Conservation (phyloP, 2,797 vertebrate species). For the Ceyx erithaca region DNA sequence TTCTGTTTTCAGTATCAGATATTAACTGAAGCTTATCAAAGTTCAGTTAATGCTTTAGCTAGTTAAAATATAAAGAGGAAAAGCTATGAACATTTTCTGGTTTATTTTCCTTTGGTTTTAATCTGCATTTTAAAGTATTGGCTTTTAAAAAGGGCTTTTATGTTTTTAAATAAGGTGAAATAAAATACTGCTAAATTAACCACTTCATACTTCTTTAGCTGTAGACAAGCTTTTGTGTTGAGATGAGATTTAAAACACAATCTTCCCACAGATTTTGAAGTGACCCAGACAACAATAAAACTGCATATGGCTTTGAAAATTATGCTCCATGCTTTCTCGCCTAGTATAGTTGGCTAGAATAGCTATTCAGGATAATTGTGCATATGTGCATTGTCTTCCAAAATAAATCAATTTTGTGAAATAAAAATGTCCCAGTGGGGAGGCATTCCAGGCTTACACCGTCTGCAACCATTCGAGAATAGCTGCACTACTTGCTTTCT, state of each 20-base stretch:
- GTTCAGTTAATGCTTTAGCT: background rate
- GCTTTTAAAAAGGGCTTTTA: background rate
- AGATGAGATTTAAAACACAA: background rate
- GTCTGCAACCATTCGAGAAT: constrained; percentile 4
- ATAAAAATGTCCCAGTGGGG: constrained; percentile 25
- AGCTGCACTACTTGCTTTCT: background rate
- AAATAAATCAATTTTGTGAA: constrained; percentile 57
- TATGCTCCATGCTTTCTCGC: background rate
- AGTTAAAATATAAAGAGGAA: background rate
- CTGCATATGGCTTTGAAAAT: constrained; percentile 28
- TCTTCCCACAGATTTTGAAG: background rate
- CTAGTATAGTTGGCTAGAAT: background rate
- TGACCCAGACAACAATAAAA: background rate
- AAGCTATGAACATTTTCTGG: background rate
- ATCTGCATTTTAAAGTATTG: background rate
- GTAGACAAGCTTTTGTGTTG: background rate
- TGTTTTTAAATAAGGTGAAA: background rate
- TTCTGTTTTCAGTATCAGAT: background rate
- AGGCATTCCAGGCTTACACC: constrained; percentile 19
- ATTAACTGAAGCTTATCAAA: background rate
- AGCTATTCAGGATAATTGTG: constrained; percentile 8
- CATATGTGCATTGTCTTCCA: constrained; percentile 22
- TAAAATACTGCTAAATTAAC: background rate
- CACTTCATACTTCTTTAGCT: background rate
- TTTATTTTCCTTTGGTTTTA: background rate